These are phyloP conservation scores for Trypoxylus dichotomus DNA, from an alignment of 1,140 invertebrate genomes.

Conservation along the genomic window DNA sequence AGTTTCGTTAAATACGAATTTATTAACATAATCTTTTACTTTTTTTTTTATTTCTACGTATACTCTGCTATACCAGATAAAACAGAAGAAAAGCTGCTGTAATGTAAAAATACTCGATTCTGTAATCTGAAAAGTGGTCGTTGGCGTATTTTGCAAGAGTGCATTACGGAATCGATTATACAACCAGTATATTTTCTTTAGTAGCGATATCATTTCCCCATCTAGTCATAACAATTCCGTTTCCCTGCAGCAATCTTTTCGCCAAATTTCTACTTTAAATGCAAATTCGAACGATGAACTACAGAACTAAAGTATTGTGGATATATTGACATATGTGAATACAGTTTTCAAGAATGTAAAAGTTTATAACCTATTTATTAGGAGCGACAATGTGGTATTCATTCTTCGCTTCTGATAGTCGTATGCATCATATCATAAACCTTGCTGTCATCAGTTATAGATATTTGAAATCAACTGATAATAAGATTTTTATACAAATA, in stretches of 20 bases:
- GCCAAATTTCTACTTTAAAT: constrained; percentile 3
- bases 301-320: neutral
- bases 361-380: neutral
- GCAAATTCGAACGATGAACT: neutral
- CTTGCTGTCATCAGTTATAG: too few species aligned
- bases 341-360: neutral
- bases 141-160: neutral
- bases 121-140: neutral
- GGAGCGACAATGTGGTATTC: neutral
- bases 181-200: neutral
- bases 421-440: neutral
- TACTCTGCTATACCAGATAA: neutral
- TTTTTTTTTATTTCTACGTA: neutral
- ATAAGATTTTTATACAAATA: too few species aligned
- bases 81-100: neutral
- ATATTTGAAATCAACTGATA: too few species aligned
- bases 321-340: neutral
- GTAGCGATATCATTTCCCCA: neutral
- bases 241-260: neutral
- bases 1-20: neutral
- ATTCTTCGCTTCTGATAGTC: neutral
- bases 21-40: neutral
- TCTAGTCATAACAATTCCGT: neutral
- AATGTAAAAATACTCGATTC: neutral
- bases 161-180: neutral